Evolutionary conservation across 2,888 invertebrate species (phyloP), one percentile per base, ranked within the genome.

Genomic region (Oxycera nigricornis): DNA sequence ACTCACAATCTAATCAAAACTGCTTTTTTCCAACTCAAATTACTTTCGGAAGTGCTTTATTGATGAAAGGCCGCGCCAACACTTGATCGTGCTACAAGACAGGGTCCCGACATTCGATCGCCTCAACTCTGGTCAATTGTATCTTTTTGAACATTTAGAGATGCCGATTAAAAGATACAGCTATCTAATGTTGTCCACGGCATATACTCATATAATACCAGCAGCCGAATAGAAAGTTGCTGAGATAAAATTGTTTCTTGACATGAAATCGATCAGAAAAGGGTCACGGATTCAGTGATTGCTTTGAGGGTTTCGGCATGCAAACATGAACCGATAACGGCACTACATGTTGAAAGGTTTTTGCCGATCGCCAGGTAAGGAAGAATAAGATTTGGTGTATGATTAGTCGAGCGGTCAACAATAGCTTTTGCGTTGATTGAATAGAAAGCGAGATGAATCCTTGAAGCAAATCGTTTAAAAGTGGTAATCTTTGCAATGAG

Each of bases 161-260:
- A 65, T 65, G 65, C 65, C 65, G 65, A 65, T 65, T 9, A 65
- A 65, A 41, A 65, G 65, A 65, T 65, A 65, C 65, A 39, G n/a
- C 14, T 65, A 65, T 65, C 65, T 65, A 65, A 39, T 65, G 65
- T 39, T 65, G 41, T 39, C 3, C 3, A 41, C 9, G 14, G 41
- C 65, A 65, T 65, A 65, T 65, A n/a, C n/a, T n/a, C n/a, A n/a
- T n/a, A 41, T 65, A 65, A 65, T 65, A 65, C 65, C 65, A 41
- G 65, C 65, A 65, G 65, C 65, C n/a, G 41, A 65, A 65, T 24
- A 65, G 65, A 65, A 41, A 65, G 41, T 30, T 39, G 28, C 14
- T n/a, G 14, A 65, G 39, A 39, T 41, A 65, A 41, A 62, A 41
- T 41, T 14, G 26, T 41, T 65, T n/a, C 30, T 65, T 39, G 7